A percentile compares a stretch with the other conserved stretches of the same genome.
Conservation (phyloP, 2,888 invertebrate species). For the Tholera decimalis region DNA sequence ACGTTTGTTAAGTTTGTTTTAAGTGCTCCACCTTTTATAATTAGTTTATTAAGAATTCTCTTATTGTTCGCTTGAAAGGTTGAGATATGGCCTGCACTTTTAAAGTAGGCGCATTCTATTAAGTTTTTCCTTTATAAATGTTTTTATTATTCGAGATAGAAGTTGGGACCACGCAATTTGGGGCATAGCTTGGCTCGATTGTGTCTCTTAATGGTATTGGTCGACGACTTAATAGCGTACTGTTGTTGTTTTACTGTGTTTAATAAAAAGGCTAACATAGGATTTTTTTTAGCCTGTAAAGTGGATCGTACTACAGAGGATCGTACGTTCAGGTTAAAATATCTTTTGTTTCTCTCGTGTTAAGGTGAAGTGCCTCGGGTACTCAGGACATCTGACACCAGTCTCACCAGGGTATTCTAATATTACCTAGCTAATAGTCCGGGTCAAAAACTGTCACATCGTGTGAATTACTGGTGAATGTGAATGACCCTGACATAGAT, state of each 20-base stretch:
- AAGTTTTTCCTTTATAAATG: slow-evolving; percentile 55
- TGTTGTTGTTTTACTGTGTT: slow-evolving; percentile 39
- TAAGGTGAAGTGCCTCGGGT: too few species aligned
- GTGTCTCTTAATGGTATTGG: slow-evolving; percentile 37
- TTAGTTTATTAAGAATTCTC: slow-evolving; percentile 82
- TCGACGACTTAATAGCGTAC: slow-evolving; percentile 28
- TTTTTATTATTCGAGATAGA: slow-evolving; percentile 52
- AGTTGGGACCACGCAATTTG: slow-evolving; percentile 44
- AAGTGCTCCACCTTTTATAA: slow-evolving; percentile 83
- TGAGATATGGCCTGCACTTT: slow-evolving; percentile 68
- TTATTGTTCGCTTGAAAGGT: slow-evolving; percentile 67
- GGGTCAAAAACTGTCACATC: too few species aligned
- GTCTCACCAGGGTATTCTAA: too few species aligned
- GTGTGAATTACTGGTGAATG: too few species aligned
- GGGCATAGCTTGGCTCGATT: slow-evolving; percentile 35
- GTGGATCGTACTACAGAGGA: not conserved
- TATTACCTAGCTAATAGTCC: too few species aligned
- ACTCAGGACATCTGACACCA: too few species aligned
- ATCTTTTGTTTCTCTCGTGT: not conserved
- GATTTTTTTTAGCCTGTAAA: slow-evolving; percentile 6
- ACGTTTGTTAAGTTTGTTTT: slow-evolving; percentile 86
- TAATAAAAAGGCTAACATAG: slow-evolving; percentile 7
- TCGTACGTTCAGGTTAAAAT: slow-evolving; percentile 11
- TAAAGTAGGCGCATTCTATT: slow-evolving; percentile 50
- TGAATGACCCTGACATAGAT: too few species aligned